Evolutionary conservation across 2,113 vertebrate species (phyloP).

Genomic region (Bombycilla garrulus): DNA sequence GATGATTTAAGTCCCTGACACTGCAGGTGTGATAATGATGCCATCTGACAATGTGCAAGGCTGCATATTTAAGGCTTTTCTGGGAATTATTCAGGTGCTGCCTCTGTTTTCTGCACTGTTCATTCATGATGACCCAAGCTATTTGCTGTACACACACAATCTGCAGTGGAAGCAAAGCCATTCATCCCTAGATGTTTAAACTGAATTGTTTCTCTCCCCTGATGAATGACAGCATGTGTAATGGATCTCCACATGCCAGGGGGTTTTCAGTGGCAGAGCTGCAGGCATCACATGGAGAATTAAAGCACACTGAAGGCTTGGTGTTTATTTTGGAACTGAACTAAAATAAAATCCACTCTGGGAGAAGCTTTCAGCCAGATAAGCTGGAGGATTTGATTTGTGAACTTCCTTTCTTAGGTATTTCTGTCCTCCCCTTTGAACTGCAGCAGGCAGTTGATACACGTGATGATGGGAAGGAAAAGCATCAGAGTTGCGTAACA

Average conservation of each 20-base stretch:
- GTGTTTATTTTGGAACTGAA: slow-evolving; percentile 43
- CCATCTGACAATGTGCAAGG: neutral
- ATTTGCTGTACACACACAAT: neutral
- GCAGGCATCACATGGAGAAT: slow-evolving; percentile 23
- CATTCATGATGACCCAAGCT: neutral
- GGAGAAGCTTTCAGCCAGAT: slow-evolving; percentile 43
- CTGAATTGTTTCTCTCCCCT: neutral
- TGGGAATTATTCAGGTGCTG: neutral
- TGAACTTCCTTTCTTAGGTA: slow-evolving; percentile 28
- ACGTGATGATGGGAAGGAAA: neutral
- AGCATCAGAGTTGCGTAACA: slow-evolving; percentile 31
- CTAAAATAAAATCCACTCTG: neutral
- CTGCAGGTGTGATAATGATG: neutral
- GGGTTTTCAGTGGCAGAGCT: neutral
- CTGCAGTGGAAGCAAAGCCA: neutral
- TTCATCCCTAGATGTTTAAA: neutral
- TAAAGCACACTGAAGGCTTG: neutral
- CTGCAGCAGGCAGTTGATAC: neutral
- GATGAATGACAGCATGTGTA: slow-evolving; percentile 1
- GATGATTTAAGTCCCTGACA: neutral
- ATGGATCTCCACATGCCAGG: neutral
- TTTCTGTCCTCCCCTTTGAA: slow-evolving; percentile 18
- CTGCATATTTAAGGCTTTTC: neutral
- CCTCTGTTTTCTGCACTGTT: neutral
- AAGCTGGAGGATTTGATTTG: slow-evolving; percentile 48